Evolutionary conservation across 2,888 invertebrate genomes (phyloP), one percentile per base, ranked within the genome.

Genomic region (Sarcophaga carnaria): DNA sequence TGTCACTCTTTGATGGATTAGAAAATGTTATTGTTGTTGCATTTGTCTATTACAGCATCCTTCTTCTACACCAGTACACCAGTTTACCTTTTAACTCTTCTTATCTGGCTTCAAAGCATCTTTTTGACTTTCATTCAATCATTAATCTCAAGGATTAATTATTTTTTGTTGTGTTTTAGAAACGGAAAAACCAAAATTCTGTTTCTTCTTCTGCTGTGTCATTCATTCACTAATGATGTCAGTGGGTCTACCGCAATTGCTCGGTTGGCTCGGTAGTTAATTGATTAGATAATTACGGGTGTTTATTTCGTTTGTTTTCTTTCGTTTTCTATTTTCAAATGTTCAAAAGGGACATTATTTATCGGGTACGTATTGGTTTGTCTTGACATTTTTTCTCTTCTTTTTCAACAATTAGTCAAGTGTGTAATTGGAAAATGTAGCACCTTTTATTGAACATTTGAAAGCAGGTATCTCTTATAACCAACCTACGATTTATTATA

Each of bases 91-190:
- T 17, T 45, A 14, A 54, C 54, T 54, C n/a, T 60, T 63, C 59
- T 87, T 81, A 84, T 82, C 81, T 82, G 10, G 20, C 22, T 78
- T 81, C 83, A 54, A 54, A 54, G 54, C 4, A 54, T 78, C 70
- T n/a, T 45, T 67, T 20, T 72, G 66, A 84, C 37, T 71, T 66
- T 77, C 67, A 78, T 62, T 74, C 80, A 75, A 81, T 81, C 87
- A 87, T 87, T 87, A 87, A 87, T 87, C 81, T 81, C 81, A 27
- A 76, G 84, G 84, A 87, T 87, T 87, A 87, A 87, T 87, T 87
- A 82, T 84, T 78, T 54, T 54, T 37, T 37, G 37, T 37, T 37
- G 8, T 81, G 81, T 77, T 75, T 71, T 70, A 49, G 49, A 82
- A 82, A 86, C 72, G 72, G 22, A 54, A 74, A 77, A 80, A 37